These are phyloP conservation scores for Drosophila sp. DNA, from an alignment of 1,140 invertebrate species.

Conservation along the genomic window DNA sequence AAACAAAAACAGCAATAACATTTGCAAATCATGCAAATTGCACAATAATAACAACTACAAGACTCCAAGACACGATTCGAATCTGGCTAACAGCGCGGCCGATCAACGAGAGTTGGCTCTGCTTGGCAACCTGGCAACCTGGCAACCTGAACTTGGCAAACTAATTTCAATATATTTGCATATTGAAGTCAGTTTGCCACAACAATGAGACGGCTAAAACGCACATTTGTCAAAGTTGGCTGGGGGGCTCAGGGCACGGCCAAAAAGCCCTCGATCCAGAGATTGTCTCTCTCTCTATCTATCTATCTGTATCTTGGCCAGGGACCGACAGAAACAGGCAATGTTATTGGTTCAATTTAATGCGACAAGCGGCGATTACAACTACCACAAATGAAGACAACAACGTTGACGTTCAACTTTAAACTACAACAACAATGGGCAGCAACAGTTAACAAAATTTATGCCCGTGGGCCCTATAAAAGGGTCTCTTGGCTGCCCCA, in stretches of 20 bases:
- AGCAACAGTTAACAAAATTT: conserved; percentile 53
- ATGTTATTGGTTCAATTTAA: conserved; percentile 46
- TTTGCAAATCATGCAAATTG: conserved; percentile 79
- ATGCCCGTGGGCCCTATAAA: conserved; percentile 38
- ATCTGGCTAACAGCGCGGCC: conserved; percentile 37
- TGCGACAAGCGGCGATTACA: conserved; percentile 52
- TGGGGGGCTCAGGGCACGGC: conserved; percentile 39
- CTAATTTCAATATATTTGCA: conserved; percentile 82
- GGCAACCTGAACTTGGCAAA: conserved; percentile 61
- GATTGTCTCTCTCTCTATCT: background rate
- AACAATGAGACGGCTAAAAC: conserved; percentile 79
- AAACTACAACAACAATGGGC: conserved; percentile 38
- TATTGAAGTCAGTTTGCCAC: conserved; percentile 78
- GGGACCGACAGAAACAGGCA: conserved; percentile 11
- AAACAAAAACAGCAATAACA: conserved; percentile 19
- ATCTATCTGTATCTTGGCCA: background rate
- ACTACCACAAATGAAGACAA: conserved; percentile 47
- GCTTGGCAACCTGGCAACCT: conserved; percentile 54
- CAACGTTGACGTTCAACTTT: conserved; percentile 54
- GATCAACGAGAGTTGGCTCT: conserved; percentile 21
- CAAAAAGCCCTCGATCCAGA: conserved; percentile 12
- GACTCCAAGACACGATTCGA: conserved; percentile 66
- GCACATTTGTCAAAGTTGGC: conserved; percentile 74
- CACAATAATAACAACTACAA: conserved; percentile 46
- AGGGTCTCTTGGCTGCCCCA: conserved; percentile 27